Base-by-base conservation (phyloP, 92 coral and sea anemone species). In the Epizoanthus scotinus region DNA sequence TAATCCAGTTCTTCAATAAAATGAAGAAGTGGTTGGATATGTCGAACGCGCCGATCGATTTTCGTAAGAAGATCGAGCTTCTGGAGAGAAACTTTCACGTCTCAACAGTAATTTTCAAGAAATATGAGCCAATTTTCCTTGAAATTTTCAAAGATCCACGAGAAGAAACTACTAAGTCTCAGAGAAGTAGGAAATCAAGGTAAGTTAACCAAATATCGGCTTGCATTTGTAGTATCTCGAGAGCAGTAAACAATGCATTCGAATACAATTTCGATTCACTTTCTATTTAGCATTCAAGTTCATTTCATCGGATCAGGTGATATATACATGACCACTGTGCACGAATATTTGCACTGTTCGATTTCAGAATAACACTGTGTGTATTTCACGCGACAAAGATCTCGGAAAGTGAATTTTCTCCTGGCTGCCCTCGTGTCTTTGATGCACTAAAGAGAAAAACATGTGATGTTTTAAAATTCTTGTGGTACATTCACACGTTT, bases 1-100 rank as follows among this genome's bases (percentile, higher is more conserved):
- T 95, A 31, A 95, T 95, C 67, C 98, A 95, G 84, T 95, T 95
- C 87, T 95, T 95, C 77, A 94, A 88, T 57, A 95, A 95, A 89
- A 95, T 95, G 98, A 95, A 95, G 88, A 95, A 95, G 42, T 95
- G 98, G 98, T 81, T 95, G 63, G 98, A 95, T 49, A 95, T 95
- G 98, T 90, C 98, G 72, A 95, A 91, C 85, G 94, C 98, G 0
- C 79, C 89, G 36, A 89, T 85, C 50, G 96, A 95, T 38, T 95
- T 95, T 81, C 86, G 98, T 15, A 91, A 90, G 89, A 95, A 95
- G 85, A 93, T 95, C 79, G 98, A 95, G 56, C 87, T 91, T 28
- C 84, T 95, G 78, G 97, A 93, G 78, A 86, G 98, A 40, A 95
- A 95, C 85, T 95, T 95, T 72, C 94, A 94, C 70, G 98, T 95